phyloP scores from a whole-genome alignment of 2,113 vertebrate genomes.

The Syrrhaptes paradoxus region DNA sequence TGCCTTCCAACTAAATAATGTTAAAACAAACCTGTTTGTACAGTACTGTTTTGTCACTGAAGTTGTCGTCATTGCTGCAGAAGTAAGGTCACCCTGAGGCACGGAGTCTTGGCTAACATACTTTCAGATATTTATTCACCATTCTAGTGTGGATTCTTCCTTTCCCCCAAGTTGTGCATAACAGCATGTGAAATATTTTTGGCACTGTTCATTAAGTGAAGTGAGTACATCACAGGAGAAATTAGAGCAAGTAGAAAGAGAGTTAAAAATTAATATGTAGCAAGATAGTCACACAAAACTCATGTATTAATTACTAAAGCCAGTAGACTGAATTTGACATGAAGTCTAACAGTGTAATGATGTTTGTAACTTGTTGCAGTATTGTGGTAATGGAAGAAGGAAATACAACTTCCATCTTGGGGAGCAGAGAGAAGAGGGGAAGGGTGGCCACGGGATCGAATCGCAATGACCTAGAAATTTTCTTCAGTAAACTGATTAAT shows the following conservation, averaged over 20 bases:
- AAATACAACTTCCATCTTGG: background rate
- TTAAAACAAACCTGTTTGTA: background rate
- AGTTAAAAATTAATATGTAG: background rate
- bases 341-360: background rate
- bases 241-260: background rate
- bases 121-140: background rate
- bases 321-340: background rate
- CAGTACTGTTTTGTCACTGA: background rate
- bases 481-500: background rate
- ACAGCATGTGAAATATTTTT: background rate
- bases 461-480: background rate
- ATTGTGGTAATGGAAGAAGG: background rate
- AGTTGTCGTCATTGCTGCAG: background rate
- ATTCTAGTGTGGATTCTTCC: background rate
- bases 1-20: background rate
- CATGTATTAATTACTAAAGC: background rate
- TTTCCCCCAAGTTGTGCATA: background rate
- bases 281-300: background rate
- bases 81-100: background rate
- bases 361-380: background rate
- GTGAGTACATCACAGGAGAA: background rate
- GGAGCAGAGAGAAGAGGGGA: background rate
- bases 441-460: background rate
- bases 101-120: background rate
- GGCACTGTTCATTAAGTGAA: background rate